Percentiles rank a stretch among this genome's conserved stretches.
These are phyloP conservation scores for Troides aeacus DNA, from an alignment of 2,888 invertebrate genomes.

Conservation along the genomic window DNA sequence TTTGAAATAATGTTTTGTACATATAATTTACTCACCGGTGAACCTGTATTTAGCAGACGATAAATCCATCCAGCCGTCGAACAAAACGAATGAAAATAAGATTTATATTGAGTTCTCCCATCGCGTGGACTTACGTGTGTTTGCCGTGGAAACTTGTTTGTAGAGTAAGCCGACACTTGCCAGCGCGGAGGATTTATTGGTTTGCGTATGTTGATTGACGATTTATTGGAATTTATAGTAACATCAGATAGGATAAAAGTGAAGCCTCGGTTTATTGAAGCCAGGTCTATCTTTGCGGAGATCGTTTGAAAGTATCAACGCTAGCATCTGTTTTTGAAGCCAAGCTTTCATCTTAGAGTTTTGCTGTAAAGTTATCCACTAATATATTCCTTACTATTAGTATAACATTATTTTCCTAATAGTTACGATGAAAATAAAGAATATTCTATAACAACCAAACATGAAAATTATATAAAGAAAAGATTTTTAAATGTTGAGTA, in stretches of 20 bases:
- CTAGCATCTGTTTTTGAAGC: too few species aligned
- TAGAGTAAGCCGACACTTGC: slow-evolving; percentile 8
- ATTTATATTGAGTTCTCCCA: slow-evolving; percentile 34
- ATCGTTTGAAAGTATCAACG: too few species aligned
- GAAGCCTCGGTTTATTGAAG: background rate
- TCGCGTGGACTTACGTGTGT: slow-evolving; percentile 16
- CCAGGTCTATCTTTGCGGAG: background rate
- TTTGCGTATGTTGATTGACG: background rate
- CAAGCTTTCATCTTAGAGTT: too few species aligned
- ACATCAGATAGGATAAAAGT: background rate
- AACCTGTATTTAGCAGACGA: slow-evolving; percentile 62
- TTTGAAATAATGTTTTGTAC: background rate
- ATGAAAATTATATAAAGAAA: too few species aligned
- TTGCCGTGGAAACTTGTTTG: slow-evolving; percentile 21
- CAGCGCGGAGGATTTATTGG: slow-evolving; percentile 12
- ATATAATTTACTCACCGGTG: slow-evolving; percentile 18
- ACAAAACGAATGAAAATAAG: slow-evolving; percentile 39
- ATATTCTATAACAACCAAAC: too few species aligned
- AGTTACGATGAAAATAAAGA: too few species aligned
- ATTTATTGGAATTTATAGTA: background rate
- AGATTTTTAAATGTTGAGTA: too few species aligned
- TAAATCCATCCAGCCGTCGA: slow-evolving; percentile 63
- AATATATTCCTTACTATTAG: too few species aligned
- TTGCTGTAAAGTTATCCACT: too few species aligned
- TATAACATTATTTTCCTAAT: too few species aligned